Base-by-base conservation (phyloP, 2,888 invertebrate species). In the Lepidochitona cinerea region DNA sequence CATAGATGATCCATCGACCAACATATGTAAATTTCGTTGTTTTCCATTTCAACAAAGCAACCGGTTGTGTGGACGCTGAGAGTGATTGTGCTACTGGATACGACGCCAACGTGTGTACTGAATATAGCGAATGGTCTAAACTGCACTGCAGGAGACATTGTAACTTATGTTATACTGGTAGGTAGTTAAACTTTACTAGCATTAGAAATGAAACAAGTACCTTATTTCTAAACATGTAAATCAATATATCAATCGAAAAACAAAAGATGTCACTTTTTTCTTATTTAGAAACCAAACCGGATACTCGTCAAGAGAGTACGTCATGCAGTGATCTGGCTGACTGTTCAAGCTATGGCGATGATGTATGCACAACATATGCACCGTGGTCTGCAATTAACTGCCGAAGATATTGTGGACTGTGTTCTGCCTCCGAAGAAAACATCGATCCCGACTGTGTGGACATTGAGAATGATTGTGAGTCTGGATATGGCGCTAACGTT, bases 311-410 rank as follows among this genome's bases (percentile, higher is more conserved):
- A 49, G 23, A 18, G 49, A 23, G 23, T 4, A 5, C 49, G 49
- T 4, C 49, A n/a, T 49, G 49, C 7, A 49, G 49, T 14, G 82
- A 81, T 53, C 72, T 66, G 6, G 75, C 73, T 3, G 73, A 80
- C 32, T 82, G 82, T 59, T 41, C 35, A 18, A 72, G 68, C 5
- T 81, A 82, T 65, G 77, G 76, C 0, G 37, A 72, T 32, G 54
- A 67, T 68, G 75, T 80, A 0, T 82, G 81, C 72, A 76, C 75
- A 5, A 41, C 73, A 26, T 78, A 77, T 32, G 74, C 72, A 3
- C 59, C 65, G 3, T 82, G 81, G 81, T 49, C 81, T 9, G 72
- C 73, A 37, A 67, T 59, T 26, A 74, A 82, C 70, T 81, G 82
- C 68, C 75, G 74, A 54, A 67, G 37, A 4, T 76, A 75, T 72